Percentiles rank a stretch among this genome's conserved stretches.
These are phyloP conservation scores for Agrochola macilenta DNA, from an alignment of 2,888 invertebrate species.

Conservation along the genomic window DNA sequence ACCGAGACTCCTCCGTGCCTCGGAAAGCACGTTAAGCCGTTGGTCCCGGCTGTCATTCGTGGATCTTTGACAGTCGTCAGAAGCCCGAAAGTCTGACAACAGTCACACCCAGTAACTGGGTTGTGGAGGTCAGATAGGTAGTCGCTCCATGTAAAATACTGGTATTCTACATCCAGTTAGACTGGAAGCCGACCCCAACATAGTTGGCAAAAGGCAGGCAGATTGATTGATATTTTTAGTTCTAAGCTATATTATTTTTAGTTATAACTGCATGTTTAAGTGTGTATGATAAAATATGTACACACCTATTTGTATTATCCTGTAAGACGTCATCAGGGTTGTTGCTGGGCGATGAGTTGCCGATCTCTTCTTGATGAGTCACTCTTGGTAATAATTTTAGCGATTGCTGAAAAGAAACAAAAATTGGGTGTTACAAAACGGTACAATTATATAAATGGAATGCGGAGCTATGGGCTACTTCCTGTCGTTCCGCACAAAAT, in stretches of 20 bases:
- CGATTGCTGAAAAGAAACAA: constrained; percentile 61
- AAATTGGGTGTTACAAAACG: background rate
- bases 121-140: too few species aligned
- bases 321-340: constrained; percentile 47
- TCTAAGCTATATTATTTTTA: background rate
- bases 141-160: too few species aligned
- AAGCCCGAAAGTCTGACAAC: too few species aligned
- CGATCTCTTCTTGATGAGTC: constrained; percentile 49
- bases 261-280: background rate
- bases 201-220: too few species aligned
- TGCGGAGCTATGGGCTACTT: background rate
- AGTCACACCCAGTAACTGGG: too few species aligned
- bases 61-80: too few species aligned
- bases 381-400: constrained; percentile 63
- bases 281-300: background rate
- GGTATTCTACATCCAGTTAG: too few species aligned
- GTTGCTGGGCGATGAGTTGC: constrained; percentile 34
- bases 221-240: too few species aligned
- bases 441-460: background rate
- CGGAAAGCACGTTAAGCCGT: too few species aligned
- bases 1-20: too few species aligned
- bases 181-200: too few species aligned
- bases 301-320: constrained; percentile 37
- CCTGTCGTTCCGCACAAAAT: background rate
- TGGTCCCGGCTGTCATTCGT: too few species aligned